Evolutionary conservation across 1,140 invertebrate genomes (phyloP), one percentile per base, ranked within the genome.

Genomic region (Lasaia peninsularis): DNA sequence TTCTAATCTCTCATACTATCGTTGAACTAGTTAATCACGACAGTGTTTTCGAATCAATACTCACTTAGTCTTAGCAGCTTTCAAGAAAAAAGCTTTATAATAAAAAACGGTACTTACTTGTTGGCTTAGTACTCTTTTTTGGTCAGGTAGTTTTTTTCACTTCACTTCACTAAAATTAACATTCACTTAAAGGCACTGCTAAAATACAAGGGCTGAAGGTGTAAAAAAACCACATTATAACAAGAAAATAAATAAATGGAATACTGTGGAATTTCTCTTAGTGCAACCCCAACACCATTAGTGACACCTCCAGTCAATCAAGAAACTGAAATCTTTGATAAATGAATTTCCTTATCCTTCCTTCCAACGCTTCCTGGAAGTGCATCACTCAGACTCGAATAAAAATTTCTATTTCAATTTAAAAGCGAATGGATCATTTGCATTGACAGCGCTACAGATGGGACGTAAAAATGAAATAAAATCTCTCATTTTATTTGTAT

Each of bases 271-370:
- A 55, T 21, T 37, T 24, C 24, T 28, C 24, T 37, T 20, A 35
- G 16, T 24, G 37, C 16, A 58, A 20, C 33, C 24, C 34, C 33
- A 31, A 60, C 50, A 60, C 62, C 63, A 71, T 71, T 74, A 74
- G 61, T 58, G 71, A 70, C 69, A 73, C 72, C 65, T 70, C 52
- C 51, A 52, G 54, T 70, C 76, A 62, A 68, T 71, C 69, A 71
- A 63, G 60, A 50, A 54, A 52, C 53, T 52, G 56, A 48, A 66
- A 62, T 66, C 56, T 56, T 56, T 56, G 52, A 62, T 66, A 66
- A 66, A 65, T 56, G 63, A 62, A 62, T 58, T 65, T 58, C 56
- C 48, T 50, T 62, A 56, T 31, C 11, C 60, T 35, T 31, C 11
- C 60, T 35, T 40, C 20, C 28, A 44, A 62, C 14, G 56, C 58